Conservation (phyloP, 2,888 invertebrate species). For the Amphipoea lucens region DNA sequence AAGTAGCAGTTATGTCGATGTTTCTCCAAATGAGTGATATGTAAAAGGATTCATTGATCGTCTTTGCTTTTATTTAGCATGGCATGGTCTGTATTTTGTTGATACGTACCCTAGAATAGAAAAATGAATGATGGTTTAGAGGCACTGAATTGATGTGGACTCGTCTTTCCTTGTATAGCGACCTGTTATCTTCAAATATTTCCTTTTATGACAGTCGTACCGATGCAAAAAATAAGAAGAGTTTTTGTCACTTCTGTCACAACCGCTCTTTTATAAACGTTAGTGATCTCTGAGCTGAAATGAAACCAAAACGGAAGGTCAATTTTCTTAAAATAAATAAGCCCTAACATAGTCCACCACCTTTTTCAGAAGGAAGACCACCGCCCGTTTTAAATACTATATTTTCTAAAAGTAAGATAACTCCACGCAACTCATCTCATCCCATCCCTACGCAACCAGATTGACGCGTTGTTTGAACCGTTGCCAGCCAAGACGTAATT, state of each 20-base stretch:
- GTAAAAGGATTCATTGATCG: neutral
- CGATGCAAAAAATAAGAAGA: neutral
- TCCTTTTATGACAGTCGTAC: neutral
- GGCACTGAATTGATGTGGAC: too few relatives aligned
- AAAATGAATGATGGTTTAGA: neutral
- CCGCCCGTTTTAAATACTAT: neutral
- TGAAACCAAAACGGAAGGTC: neutral
- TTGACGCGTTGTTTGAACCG: conserved; percentile 87
- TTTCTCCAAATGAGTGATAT: too few relatives aligned
- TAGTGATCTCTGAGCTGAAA: neutral
- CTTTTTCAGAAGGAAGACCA: neutral
- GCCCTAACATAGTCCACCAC: neutral
- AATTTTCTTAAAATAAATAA: neutral
- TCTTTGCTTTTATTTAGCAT: neutral
- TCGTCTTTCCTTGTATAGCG: neutral
- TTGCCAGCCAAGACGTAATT: conserved; percentile 87
- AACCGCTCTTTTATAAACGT: neutral
- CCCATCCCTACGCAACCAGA: conserved; percentile 78
- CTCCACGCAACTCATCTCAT: neutral
- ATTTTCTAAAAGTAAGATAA: neutral
- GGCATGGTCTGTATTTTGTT: neutral
- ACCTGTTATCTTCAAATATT: neutral
- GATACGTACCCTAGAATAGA: neutral
- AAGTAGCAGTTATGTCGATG: too few relatives aligned
- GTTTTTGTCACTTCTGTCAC: too few relatives aligned